These are phyloP conservation scores for Mongoloraphidia duomilia DNA, from an alignment of 2,888 invertebrate genomes.

Conservation along the genomic window DNA sequence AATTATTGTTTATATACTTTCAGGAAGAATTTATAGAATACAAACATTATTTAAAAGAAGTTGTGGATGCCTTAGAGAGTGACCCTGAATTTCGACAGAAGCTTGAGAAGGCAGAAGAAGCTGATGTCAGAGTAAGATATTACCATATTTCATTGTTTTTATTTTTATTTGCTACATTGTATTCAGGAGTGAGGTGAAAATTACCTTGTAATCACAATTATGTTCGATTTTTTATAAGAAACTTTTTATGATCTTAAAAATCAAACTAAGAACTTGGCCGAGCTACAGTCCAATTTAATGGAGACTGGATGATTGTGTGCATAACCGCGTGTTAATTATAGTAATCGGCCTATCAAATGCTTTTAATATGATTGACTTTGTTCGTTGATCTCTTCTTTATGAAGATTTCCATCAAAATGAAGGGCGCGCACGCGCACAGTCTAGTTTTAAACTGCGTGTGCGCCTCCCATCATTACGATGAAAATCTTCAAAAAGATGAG, in stretches of 20 bases:
- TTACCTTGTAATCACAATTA: not conserved
- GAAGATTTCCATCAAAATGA: too few species aligned
- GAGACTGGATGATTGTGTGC: too few species aligned
- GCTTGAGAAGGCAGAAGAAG: conserved; percentile 65
- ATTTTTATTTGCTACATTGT: not conserved
- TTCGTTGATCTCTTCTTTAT: too few species aligned
- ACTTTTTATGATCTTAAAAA: not conserved
- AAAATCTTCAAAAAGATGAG: too few species aligned
- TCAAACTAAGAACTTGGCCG: not conserved
- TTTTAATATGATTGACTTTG: too few species aligned
- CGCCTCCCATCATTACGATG: too few species aligned
- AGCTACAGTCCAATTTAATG: too few species aligned
- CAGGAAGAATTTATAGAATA: conserved; percentile 54
- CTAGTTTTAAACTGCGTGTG: too few species aligned
- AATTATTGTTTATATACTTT: not conserved
- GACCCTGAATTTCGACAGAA: conserved; percentile 73
- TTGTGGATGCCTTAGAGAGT: conserved; percentile 76
- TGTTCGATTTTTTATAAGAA: not conserved
- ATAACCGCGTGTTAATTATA: too few species aligned
- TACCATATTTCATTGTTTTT: conserved; percentile 1
- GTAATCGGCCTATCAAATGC: too few species aligned
- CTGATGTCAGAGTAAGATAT: conserved; percentile 62
- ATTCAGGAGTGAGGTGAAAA: not conserved
- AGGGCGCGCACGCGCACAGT: too few species aligned
- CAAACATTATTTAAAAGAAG: conserved; percentile 77